phyloP scores from a whole-genome alignment of 2,888 invertebrate genomes.

The Eledona agricola region DNA sequence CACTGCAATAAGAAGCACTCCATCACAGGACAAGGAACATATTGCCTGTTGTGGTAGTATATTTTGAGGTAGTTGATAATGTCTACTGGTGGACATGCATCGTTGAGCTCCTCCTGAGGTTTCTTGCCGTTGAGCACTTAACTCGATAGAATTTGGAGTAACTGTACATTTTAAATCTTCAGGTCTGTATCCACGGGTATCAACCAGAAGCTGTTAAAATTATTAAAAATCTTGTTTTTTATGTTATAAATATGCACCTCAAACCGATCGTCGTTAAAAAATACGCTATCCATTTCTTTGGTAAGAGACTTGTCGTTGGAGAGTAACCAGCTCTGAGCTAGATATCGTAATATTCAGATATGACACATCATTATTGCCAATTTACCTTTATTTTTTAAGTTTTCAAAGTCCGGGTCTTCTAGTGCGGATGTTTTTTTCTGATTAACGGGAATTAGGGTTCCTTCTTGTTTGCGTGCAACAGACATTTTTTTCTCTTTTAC shows the following conservation, averaged over 20 bases:
- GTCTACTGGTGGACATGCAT: constrained; percentile 34
- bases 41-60: constrained; percentile 35
- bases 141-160: constrained; percentile 28
- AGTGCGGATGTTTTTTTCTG: constrained; percentile 2
- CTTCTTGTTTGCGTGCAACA: constrained; percentile 1
- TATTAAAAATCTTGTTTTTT: constrained; percentile 1
- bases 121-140: constrained; percentile 33
- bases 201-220: constrained; percentile 41
- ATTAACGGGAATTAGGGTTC: constrained; percentile 3
- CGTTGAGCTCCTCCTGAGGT: constrained; percentile 18
- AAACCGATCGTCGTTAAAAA: constrained; percentile 36
- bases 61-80: constrained; percentile 39
- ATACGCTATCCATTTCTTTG: constrained; percentile 37
- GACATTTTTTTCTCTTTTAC: constrained; percentile 12
- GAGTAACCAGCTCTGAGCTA: constrained; percentile 7
- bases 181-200: constrained; percentile 40
- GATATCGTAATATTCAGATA: constrained; percentile 3
- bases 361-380: neutral
- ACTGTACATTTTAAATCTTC: constrained; percentile 40
- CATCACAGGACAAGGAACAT: constrained; percentile 41
- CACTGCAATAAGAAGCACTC: constrained; percentile 39
- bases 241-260: constrained; percentile 27
- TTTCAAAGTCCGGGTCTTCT: constrained; percentile 1
- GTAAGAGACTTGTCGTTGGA: neutral
- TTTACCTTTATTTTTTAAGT: constrained; percentile 6